Conservation (phyloP, 2,113 vertebrate genomes). For the Pao palembangensis region DNA sequence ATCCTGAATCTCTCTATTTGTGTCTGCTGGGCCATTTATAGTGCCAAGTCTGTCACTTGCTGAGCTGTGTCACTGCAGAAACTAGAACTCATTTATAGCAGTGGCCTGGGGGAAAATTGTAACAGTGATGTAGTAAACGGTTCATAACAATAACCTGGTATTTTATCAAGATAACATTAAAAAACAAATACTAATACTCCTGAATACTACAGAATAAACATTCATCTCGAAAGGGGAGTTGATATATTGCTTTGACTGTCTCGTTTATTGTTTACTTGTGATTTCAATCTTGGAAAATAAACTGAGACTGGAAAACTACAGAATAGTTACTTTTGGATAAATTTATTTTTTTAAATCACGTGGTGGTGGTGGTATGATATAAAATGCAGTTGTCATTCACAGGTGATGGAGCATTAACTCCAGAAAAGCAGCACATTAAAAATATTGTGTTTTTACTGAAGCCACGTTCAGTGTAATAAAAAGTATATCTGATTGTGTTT, state of each 20-base stretch:
- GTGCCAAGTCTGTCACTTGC: conserved; percentile 3
- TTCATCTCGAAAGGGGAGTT: not conserved
- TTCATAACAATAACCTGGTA: conserved; percentile 38
- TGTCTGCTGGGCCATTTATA: conserved; percentile 7
- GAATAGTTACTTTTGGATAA: too few species aligned
- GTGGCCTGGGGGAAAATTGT: conserved; percentile 41
- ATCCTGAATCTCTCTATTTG: conserved; percentile 7
- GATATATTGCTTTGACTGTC: conserved; percentile 3
- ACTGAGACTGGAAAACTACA: too few species aligned
- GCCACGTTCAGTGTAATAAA: too few species aligned
- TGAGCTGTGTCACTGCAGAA: conserved; percentile 25
- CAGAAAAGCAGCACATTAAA: too few species aligned
- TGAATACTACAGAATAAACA: not conserved
- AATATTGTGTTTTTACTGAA: too few species aligned
- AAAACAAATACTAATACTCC: conserved; percentile 38
- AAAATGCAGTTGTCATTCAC: too few species aligned
- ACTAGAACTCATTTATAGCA: conserved; percentile 19
- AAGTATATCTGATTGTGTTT: too few species aligned
- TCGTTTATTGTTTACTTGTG: not conserved
- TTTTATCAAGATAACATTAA: conserved; percentile 42
- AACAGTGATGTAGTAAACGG: conserved; percentile 32
- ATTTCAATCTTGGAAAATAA: too few species aligned
- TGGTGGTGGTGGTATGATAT: too few species aligned
- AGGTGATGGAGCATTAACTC: too few species aligned
- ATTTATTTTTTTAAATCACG: too few species aligned